Percentiles rank a stretch among this genome's conserved stretches.
Conservation (phyloP, 2,797 vertebrate species). For the Avahi laniger region DNA sequence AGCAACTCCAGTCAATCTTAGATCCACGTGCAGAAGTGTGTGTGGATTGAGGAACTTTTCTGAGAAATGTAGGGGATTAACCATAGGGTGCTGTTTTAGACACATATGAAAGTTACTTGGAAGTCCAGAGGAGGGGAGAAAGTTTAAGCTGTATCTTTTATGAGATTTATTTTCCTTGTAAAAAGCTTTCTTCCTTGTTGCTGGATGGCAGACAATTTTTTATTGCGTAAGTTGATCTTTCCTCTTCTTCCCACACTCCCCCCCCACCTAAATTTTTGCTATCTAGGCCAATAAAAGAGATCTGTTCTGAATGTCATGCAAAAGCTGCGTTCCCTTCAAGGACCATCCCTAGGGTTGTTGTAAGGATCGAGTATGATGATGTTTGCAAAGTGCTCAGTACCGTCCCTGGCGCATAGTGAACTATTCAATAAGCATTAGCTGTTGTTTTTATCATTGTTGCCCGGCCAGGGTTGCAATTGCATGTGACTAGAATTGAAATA, state of each 20-base stretch:
- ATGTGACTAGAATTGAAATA: not conserved
- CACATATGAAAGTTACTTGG: not conserved
- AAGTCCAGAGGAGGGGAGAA: not conserved
- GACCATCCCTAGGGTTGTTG: not conserved
- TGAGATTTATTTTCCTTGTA: constrained; percentile 2
- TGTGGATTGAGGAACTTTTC: not conserved
- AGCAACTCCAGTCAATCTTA: not conserved
- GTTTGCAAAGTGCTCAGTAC: not conserved
- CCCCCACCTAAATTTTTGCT: not conserved
- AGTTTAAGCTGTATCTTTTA: not conserved
- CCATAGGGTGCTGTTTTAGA: not conserved
- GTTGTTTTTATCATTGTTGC: not conserved
- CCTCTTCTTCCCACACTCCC: not conserved
- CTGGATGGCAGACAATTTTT: not conserved
- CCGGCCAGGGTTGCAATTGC: not conserved
- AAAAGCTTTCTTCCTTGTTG: not conserved
- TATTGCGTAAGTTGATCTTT: not conserved
- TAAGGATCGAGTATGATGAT: not conserved
- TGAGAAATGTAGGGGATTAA: not conserved
- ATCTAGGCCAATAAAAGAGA: not conserved
- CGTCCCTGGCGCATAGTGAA: not conserved
- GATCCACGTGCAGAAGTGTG: not conserved
- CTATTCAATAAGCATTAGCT: not conserved
- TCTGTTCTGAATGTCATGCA: not conserved
- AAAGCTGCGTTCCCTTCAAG: not conserved